These are phyloP conservation scores for Solenopsis invicta DNA, from an alignment of 1,140 invertebrate genomes.

Conservation along the genomic window DNA sequence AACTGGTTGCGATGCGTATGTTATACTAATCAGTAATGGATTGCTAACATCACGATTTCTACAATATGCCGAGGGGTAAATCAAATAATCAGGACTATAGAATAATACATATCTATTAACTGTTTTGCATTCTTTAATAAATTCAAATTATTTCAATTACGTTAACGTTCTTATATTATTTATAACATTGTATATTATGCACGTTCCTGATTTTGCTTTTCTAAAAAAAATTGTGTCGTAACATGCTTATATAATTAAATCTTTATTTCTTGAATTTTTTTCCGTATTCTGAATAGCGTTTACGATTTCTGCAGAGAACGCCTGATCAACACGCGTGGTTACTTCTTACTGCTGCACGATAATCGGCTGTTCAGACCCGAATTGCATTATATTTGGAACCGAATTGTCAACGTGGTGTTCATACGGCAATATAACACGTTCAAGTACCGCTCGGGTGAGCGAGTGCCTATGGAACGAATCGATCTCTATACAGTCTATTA, in stretches of 20 bases:
- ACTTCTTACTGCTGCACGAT: slow-evolving; percentile 91
- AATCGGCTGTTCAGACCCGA: slow-evolving; percentile 89
- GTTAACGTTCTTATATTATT: neutral
- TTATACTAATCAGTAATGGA: slow-evolving; percentile 92
- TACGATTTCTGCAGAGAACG: slow-evolving; percentile 88
- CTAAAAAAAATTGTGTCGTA: neutral
- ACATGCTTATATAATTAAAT: neutral
- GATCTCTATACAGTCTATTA: slow-evolving; percentile 91
- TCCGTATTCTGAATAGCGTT: neutral
- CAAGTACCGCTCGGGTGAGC: slow-evolving; percentile 79
- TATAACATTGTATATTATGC: neutral
- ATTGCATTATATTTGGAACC: slow-evolving; percentile 92
- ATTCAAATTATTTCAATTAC: too few relatives aligned
- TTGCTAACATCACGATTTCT: slow-evolving; percentile 90
- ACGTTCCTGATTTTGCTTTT: neutral
- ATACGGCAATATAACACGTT: slow-evolving; percentile 87
- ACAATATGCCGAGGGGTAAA: slow-evolving; percentile 90
- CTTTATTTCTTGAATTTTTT: neutral
- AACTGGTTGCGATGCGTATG: slow-evolving; percentile 90
- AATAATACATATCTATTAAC: neutral
- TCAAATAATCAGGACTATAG: slow-evolving; percentile 68
- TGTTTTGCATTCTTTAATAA: too few relatives aligned
- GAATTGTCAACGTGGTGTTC: slow-evolving; percentile 92
- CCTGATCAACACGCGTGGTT: slow-evolving; percentile 90
- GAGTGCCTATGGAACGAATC: slow-evolving; percentile 74